Base-by-base conservation (phyloP, 2,888 invertebrate genomes). In the Drosophila buzzatii region DNA sequence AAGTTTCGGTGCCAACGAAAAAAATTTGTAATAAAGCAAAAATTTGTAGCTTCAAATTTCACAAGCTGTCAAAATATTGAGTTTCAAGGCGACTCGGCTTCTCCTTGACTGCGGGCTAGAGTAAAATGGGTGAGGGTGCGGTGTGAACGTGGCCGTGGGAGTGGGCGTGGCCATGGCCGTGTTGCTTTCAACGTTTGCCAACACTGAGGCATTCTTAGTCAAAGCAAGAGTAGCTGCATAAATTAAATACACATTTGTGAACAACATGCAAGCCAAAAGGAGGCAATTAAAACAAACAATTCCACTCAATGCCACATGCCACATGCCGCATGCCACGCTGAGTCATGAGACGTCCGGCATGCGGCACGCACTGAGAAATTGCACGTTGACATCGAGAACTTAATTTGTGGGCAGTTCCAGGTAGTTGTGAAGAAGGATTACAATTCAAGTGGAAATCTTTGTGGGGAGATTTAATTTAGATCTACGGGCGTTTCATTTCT, bases 161-260 rank as follows among this genome's bases (percentile, higher is more conserved):
- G n/a, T n/a, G 27, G n/a, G 16, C n/a, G 49, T 45, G 67, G 59
- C 45, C 64, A 64, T 52, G 68, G 58, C 70, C 49, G 33, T 55
- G 44, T 64, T 37, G 42, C 60, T 49, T 67, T 49, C 63, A 44
- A 27, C 35, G 56, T 23, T 44, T 35, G 58, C n/a, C 33, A 49
- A 41, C 35, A 55, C 52, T 49, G 73, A 51, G 52, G 44, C 56
- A 44, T 31, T 39, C 42, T 7, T 51, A 51, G 35, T n/a, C 35
- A 45, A 37, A 41, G 37, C 47, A 27, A 45, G 27, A 20, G 18
- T 31, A 47, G n/a, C 45, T 64, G 79, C 78, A 79, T 71, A 74
- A 78, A 74, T 80, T 64, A 77, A 80, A 74, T 78, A 74, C 78
- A 80, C 70, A 79, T 79, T 79, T 79, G 78, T 77, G 74, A 73